Evolutionary conservation across 2,113 vertebrate genomes (phyloP).

Genomic region (Probosciger aterrimus): DNA sequence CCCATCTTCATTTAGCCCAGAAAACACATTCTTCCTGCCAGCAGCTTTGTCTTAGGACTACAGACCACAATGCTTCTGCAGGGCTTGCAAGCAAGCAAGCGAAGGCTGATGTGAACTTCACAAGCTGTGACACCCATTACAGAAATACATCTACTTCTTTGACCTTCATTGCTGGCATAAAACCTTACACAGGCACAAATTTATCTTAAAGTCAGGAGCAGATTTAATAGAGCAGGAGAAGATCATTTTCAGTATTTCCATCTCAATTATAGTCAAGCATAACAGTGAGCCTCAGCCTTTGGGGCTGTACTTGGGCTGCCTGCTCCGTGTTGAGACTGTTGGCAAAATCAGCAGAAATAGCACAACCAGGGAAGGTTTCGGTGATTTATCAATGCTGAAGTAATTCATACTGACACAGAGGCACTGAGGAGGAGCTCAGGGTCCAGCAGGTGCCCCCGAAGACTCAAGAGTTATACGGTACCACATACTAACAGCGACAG

Average conservation of each 20-base stretch:
- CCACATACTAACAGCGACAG: not conserved
- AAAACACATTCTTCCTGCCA: not conserved
- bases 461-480: not conserved
- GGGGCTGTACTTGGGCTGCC: constrained; percentile 20
- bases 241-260: constrained; percentile 28
- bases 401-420: constrained; percentile 9
- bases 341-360: constrained; percentile 53
- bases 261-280: constrained; percentile 54
- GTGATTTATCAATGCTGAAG: constrained; percentile 49
- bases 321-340: not conserved
- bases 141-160: not conserved
- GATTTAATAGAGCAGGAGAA: constrained; percentile 17
- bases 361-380: constrained; percentile 14
- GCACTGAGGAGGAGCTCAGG: not conserved
- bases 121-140: not conserved
- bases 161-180: not conserved
- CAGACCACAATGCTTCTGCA: not conserved
- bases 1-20: not conserved
- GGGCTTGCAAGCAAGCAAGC: not conserved
- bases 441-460: constrained; percentile 8
- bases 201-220: constrained; percentile 5
- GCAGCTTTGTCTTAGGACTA: not conserved
- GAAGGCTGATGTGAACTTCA: not conserved
- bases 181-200: constrained; percentile 12
- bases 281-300: constrained; percentile 12